phyloP scores from a whole-genome alignment of 2,113 vertebrate species.

The Ammodytes dubius region DNA sequence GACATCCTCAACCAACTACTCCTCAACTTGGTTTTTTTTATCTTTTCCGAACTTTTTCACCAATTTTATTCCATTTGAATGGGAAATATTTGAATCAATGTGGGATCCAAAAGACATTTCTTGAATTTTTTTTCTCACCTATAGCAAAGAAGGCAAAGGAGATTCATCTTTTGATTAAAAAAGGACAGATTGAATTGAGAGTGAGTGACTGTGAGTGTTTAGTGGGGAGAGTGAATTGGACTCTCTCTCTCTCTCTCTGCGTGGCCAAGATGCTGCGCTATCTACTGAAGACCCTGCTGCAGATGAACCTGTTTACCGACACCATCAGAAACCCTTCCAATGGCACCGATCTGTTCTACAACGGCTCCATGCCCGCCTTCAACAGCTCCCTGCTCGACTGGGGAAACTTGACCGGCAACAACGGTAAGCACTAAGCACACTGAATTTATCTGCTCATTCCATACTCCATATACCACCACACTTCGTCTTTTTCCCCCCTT shows the following conservation, averaged over 20 bases:
- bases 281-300: constrained; percentile 95
- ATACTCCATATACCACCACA: background rate
- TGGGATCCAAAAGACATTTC: constrained; percentile 9
- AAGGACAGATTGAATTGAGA: constrained; percentile 21
- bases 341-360: constrained; percentile 87
- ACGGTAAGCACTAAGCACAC: constrained; percentile 88
- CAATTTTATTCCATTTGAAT: constrained; percentile 9
- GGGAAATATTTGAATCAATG: background rate
- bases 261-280: constrained; percentile 91
- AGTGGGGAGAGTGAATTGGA: background rate
- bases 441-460: background rate
- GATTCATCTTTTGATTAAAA: background rate
- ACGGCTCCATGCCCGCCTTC: constrained; percentile 85
- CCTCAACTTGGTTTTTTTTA: constrained; percentile 29
- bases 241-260: constrained; percentile 13
- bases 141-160: constrained; percentile 1
- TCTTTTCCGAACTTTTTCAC: background rate
- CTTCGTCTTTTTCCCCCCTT: background rate
- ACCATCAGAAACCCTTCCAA: constrained; percentile 87
- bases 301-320: constrained; percentile 97
- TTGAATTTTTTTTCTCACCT: background rate
- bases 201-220: constrained; percentile 9
- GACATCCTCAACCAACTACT: constrained; percentile 37
- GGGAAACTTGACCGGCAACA: constrained; percentile 85
- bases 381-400: constrained; percentile 86